phyloP scores from a whole-genome alignment of 2,797 vertebrate genomes.

The Discoglossus pictus region DNA sequence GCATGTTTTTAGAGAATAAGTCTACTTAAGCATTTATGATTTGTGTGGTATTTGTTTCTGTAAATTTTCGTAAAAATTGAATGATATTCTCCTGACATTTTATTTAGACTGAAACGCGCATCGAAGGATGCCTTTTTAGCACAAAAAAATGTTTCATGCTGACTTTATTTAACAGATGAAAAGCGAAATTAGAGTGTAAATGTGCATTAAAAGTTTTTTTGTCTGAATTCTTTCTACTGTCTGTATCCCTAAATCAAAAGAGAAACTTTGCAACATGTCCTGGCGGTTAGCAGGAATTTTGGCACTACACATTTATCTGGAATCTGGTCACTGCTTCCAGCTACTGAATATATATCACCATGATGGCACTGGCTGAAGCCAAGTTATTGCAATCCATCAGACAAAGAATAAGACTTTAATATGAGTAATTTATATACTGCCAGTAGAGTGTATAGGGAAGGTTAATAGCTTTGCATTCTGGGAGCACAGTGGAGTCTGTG shows the following conservation, averaged over 20 bases:
- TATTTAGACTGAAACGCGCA: conserved; percentile 4
- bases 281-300: neutral
- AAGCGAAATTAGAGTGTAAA: conserved; percentile 1
- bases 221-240: neutral
- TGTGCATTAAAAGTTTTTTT: conserved; percentile 28
- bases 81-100: neutral
- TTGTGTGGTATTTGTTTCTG: conserved; percentile 8
- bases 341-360: neutral
- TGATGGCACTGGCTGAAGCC: neutral
- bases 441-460: no score
- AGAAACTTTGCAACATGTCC: neutral
- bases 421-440: no score
- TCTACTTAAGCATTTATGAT: neutral
- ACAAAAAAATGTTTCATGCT: conserved; percentile 1
- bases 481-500: no score
- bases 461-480: no score
- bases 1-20: neutral
- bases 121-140: conserved; percentile 27
- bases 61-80: conserved; percentile 11
- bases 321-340: neutral
- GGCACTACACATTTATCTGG: conserved; percentile 1
- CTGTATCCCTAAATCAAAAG: neutral
- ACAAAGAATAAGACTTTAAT: no score
- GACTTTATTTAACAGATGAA: neutral
- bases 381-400: neutral